Percentiles rank a stretch among this genome's conserved stretches.
These are phyloP conservation scores for Xylota sylvarum DNA, from an alignment of 2,888 invertebrate species.

Conservation along the genomic window DNA sequence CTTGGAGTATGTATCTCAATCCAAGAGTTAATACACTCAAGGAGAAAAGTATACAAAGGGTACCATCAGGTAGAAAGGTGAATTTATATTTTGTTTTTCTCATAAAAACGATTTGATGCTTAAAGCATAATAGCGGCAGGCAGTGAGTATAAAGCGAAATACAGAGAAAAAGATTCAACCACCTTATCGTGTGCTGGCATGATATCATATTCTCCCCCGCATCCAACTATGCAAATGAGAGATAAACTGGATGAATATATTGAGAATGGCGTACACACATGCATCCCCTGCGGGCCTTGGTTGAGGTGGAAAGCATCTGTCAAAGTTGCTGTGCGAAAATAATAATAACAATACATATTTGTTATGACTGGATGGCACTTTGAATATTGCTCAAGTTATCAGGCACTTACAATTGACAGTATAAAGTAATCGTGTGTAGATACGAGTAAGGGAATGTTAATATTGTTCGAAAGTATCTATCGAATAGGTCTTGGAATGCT, in stretches of 20 bases:
- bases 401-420: neutral
- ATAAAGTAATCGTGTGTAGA: neutral
- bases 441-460: neutral
- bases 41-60: neutral
- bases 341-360: constrained; percentile 9
- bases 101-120: neutral
- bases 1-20: neutral
- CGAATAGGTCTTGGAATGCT: too few relatives aligned
- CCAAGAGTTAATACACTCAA: neutral
- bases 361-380: constrained; percentile 4
- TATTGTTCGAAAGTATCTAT: neutral
- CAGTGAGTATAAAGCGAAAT: neutral
- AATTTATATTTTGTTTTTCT: neutral
- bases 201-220: neutral
- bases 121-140: neutral
- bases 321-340: constrained; percentile 1
- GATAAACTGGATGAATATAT: neutral
- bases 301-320: neutral
- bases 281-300: neutral
- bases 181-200: neutral
- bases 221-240: constrained; percentile 12
- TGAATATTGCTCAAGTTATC: constrained; percentile 1
- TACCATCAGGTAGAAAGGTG: neutral
- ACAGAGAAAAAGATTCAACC: neutral
- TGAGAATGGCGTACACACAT: neutral